Evolutionary conservation across 2,797 vertebrate species (phyloP).

Genomic region (Lutjanus campechanus): DNA sequence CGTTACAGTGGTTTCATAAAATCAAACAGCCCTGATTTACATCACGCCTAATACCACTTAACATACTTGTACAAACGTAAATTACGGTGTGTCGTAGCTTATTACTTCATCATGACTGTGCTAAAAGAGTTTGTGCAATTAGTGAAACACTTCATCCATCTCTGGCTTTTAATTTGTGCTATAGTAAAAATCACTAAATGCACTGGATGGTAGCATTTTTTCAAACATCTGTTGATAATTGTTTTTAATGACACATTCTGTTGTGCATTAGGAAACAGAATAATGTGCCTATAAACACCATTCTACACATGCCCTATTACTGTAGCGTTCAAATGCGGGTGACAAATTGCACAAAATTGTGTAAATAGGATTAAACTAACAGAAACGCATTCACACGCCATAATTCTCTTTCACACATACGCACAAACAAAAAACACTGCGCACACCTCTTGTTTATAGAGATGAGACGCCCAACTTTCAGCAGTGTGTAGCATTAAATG

Average conservation of each 20-base stretch:
- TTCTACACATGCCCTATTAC: conserved; percentile 8
- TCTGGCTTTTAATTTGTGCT: conserved; percentile 23
- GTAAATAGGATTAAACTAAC: conserved; percentile 33
- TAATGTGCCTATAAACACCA: conserved; percentile 24
- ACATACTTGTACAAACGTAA: conserved; percentile 39
- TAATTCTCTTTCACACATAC: conserved; percentile 8
- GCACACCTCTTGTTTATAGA: conserved; percentile 62
- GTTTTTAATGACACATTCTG: conserved; percentile 24
- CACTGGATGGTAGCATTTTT: conserved; percentile 25
- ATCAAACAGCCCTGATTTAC: conserved; percentile 18
- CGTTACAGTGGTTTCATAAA: conserved; percentile 23
- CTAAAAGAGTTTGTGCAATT: conserved; percentile 26
- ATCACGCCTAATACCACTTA: conserved; percentile 17
- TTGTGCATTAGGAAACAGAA: conserved; percentile 22
- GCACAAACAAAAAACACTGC: conserved; percentile 32
- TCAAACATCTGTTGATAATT: conserved; percentile 38
- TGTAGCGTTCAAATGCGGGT: conserved; percentile 13
- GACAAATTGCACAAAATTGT: conserved; percentile 34
- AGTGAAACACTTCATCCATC: conserved; percentile 6
- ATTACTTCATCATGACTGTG: conserved; percentile 34
- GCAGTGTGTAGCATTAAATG: conserved; percentile 67
- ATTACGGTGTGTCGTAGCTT: conserved; percentile 28
- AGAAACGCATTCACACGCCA: conserved; percentile 4
- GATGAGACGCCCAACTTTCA: conserved; percentile 59
- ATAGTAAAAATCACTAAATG: conserved; percentile 18